These are phyloP conservation scores for Sigmodon hispidus DNA, from an alignment of 2,113 vertebrate species.

Conservation along the genomic window DNA sequence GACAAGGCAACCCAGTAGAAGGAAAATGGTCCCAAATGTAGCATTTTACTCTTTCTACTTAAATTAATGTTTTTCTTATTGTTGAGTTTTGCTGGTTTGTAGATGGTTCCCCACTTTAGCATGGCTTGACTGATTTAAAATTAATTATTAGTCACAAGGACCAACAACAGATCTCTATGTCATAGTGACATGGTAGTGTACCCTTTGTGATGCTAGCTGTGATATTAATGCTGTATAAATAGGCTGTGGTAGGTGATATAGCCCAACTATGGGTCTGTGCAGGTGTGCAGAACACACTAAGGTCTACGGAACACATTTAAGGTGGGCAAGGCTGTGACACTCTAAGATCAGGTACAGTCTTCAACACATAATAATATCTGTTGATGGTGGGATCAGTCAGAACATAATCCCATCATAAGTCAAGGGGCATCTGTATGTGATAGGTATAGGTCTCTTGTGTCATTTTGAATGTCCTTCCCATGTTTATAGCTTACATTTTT, in stretches of 20 bases:
- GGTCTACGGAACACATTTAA: neutral
- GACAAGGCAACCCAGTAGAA: neutral
- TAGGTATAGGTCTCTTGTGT: neutral
- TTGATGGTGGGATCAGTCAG: neutral
- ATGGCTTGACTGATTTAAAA: neutral
- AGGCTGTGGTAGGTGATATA: neutral
- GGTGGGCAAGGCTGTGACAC: too few relatives aligned
- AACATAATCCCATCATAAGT: neutral
- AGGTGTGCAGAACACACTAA: neutral
- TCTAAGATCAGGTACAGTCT: neutral
- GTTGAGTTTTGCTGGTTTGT: neutral
- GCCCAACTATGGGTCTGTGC: neutral
- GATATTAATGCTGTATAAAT: too few relatives aligned
- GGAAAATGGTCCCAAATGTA: neutral
- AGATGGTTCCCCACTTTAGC: neutral
- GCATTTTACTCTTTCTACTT: neutral
- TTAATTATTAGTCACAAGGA: neutral
- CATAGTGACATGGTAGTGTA: accelerated
- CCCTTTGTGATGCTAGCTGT: neutral
- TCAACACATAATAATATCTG: neutral
- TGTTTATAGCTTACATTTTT: neutral
- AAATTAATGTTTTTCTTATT: neutral
- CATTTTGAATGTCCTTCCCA: too few relatives aligned
- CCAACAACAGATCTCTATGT: accelerated
- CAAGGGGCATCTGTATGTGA: too few relatives aligned